Conservation (phyloP, 2,797 vertebrate species). For the Myioborus melanocephalus region DNA sequence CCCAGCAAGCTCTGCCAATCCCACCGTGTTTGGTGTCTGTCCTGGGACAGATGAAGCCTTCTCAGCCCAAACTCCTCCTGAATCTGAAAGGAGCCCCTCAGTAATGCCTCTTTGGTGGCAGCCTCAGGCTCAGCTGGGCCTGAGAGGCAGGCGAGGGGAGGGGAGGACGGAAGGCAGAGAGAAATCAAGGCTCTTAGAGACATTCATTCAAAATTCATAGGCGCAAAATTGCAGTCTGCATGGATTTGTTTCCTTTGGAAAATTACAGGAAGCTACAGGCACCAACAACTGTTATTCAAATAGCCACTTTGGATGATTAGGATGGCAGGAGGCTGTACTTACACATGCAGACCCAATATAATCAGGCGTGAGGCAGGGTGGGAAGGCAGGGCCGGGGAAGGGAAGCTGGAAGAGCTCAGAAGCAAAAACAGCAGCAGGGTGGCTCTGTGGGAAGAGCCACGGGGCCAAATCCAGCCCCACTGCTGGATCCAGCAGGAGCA, state of each 20-base stretch:
- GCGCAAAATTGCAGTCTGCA: conserved; percentile 67
- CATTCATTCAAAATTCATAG: conserved; percentile 70
- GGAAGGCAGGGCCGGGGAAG: not conserved
- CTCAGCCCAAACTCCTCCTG: not conserved
- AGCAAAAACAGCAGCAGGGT: not conserved
- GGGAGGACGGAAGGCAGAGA: conserved; percentile 6
- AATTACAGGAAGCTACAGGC: conserved; percentile 73
- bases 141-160: conserved; percentile 3
- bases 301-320: conserved; percentile 68
- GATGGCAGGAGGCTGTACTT: conserved; percentile 66
- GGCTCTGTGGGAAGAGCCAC: not conserved
- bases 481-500: not conserved
- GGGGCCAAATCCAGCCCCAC: not conserved
- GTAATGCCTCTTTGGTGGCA: not conserved
- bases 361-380: conserved; percentile 1
- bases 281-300: conserved; percentile 69
- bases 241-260: conserved; percentile 70
- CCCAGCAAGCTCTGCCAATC: not conserved
- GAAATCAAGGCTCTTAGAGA: conserved; percentile 44
- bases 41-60: not conserved
- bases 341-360: conserved; percentile 57
- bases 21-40: accelerated
- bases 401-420: not conserved
- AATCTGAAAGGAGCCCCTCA: not conserved
- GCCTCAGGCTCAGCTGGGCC: not conserved